Base-by-base conservation (phyloP, 2,888 invertebrate genomes). In the Phortica okadai region DNA sequence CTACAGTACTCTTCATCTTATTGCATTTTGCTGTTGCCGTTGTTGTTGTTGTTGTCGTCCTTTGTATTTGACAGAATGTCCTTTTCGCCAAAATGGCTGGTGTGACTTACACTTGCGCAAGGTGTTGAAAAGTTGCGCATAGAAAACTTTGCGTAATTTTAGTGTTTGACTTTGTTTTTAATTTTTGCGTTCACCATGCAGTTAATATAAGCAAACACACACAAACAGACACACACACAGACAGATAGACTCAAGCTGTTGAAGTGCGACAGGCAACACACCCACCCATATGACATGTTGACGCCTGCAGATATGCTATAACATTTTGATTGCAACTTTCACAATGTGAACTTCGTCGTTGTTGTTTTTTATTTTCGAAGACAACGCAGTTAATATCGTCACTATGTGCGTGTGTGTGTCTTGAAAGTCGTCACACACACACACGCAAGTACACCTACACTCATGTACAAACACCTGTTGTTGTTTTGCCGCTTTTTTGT, bases 271-370 rank as follows among this genome's bases (percentile, higher is more conserved):
- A 66, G 33, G 21, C 67, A 69, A 41, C 72, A 72, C 50, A 72
- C 54, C 33, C 59, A 74, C 74, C 21, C 14, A n/a, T 69, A 50
- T 56, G 44, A 8, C 67, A 74, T 59, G 16, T 14, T 14, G 5
- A 67, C 74, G 76, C 84, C 75, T 72, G 50, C 66, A 84, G 81
- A 78, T 84, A 81, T 81, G 85, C 83, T 85, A 81, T 78, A 74
- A 5, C 50, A 77, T 82, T 79, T 77, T 79, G 66, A 75, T 76
- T 80, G 77, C 66, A 64, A 76, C 70, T 73, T 75, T 59, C 21
- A 21, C 21, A 7, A 62, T 72, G 42, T 42, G 16, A 59, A 33
- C 50, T 67, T 14, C 25, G 25, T 50, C 16, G 66, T 69, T 70
- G 44, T 58, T 21, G 50, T 41, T 62, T 72, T 8, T 14, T 21